Evolutionary conservation across 2,797 vertebrate genomes (phyloP).

Genomic region (Tragelaphus oryx): DNA sequence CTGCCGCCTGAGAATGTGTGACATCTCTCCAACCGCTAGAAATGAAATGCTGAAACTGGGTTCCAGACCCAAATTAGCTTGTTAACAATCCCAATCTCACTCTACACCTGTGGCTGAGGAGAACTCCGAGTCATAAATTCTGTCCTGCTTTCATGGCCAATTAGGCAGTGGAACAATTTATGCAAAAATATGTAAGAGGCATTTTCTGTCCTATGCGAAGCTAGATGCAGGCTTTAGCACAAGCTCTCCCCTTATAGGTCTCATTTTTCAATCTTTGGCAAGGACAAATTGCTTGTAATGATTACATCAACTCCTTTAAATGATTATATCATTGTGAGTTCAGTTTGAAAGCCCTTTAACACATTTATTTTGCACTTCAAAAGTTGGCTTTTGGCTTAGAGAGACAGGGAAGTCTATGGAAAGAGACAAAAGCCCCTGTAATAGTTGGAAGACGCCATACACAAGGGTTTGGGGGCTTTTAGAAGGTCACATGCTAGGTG

Average conservation of each 20-base stretch:
- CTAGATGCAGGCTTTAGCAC: constrained; percentile 46
- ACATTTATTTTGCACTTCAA: constrained; percentile 73
- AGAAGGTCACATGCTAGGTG: constrained; percentile 32
- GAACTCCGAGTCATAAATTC: constrained; percentile 74
- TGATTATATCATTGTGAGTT: constrained; percentile 69
- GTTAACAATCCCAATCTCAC: constrained; percentile 72
- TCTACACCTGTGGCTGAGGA: constrained; percentile 73
- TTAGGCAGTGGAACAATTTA: constrained; percentile 76
- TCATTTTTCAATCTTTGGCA: constrained; percentile 77
- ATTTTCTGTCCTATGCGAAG: constrained; percentile 56
- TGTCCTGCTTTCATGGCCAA: constrained; percentile 73
- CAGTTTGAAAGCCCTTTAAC: constrained; percentile 71
- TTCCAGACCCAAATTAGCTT: constrained; percentile 75
- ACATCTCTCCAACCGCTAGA: constrained; percentile 73
- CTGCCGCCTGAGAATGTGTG: constrained; percentile 63
- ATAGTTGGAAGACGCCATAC: not conserved
- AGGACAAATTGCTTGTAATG: constrained; percentile 73
- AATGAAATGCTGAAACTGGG: constrained; percentile 68
- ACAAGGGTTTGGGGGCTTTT: not conserved
- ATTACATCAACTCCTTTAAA: constrained; percentile 74
- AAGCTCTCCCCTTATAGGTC: constrained; percentile 30
- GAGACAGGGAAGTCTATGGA: constrained; percentile 14
- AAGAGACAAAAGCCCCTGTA: constrained; percentile 38
- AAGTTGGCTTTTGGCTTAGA: constrained; percentile 67
- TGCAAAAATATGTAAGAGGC: constrained; percentile 69